Conservation (phyloP, 2,797 vertebrate genomes). For the Loriculus beryllinus region DNA sequence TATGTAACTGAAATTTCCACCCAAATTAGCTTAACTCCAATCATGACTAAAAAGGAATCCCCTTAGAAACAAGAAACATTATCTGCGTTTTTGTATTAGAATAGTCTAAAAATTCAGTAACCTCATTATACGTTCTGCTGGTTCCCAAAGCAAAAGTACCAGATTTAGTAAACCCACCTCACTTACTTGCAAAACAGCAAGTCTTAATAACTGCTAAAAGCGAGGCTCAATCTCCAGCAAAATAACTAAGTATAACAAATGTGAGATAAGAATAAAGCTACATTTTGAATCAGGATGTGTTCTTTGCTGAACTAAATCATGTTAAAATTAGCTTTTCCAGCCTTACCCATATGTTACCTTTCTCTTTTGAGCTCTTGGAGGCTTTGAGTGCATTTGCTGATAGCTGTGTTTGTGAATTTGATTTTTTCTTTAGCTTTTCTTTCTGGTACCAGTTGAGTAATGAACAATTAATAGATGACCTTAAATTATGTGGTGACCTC, state of each 20-base stretch:
- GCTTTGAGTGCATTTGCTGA: constrained; percentile 9
- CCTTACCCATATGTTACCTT: constrained; percentile 62
- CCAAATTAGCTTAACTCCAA: neutral
- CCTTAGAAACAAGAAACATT: neutral
- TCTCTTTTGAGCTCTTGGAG: constrained; percentile 28
- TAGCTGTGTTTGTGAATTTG: neutral
- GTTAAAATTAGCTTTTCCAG: constrained; percentile 62
- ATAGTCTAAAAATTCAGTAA: neutral
- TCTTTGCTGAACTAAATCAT: constrained; percentile 39
- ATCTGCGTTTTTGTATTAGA: constrained; percentile 12
- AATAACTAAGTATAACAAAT: constrained; percentile 52
- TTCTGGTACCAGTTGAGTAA: neutral
- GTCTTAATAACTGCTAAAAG: constrained; percentile 36
- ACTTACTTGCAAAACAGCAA: neutral
- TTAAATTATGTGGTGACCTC: neutral
- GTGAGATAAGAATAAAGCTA: constrained; percentile 52
- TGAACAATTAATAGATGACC: neutral
- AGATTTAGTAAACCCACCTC: neutral
- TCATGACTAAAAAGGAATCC: neutral
- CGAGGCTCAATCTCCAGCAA: constrained; percentile 32
- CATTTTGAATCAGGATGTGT: constrained; percentile 55
- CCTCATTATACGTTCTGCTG: neutral
- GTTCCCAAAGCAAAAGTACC: neutral
- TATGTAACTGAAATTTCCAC: neutral
- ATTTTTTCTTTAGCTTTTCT: neutral